A percentile compares a stretch with the other conserved stretches of the same genome.
Conservation (phyloP, 1,140 invertebrate species). For the Brachionus manjavacas region DNA sequence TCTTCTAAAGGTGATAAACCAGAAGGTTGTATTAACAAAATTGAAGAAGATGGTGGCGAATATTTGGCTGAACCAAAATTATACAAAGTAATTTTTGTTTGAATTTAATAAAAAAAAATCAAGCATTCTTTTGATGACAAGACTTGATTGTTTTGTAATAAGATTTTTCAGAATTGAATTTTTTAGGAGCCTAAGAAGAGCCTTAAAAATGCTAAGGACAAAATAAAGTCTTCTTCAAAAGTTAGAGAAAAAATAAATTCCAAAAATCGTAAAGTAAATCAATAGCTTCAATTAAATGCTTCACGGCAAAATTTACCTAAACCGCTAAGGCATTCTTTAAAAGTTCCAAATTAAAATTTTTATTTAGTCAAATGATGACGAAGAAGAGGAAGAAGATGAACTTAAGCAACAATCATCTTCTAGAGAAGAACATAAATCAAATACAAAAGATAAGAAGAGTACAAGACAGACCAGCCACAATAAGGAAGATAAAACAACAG, state of each 20-base stretch:
- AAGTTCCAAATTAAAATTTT: not conserved
- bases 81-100: not conserved
- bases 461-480: too few species aligned
- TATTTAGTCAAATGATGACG: not conserved
- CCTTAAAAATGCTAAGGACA: not conserved
- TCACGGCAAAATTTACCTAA: not conserved
- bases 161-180: not conserved
- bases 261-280: not conserved
- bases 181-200: not conserved
- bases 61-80: not conserved
- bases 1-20: not conserved
- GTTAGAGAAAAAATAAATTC: not conserved
- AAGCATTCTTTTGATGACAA: not conserved
- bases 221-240: not conserved
- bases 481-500: not conserved
- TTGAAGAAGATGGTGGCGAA: not conserved
- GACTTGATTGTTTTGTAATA: not conserved
- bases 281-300: not conserved
- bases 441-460: not conserved
- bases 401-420: not conserved
- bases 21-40: constrained; percentile 48
- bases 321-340: not conserved
- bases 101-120: not conserved
- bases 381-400: not conserved
- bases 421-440: not conserved